Evolutionary conservation across 2,113 vertebrate genomes (phyloP).

Genomic region (Xiphias gladius): DNA sequence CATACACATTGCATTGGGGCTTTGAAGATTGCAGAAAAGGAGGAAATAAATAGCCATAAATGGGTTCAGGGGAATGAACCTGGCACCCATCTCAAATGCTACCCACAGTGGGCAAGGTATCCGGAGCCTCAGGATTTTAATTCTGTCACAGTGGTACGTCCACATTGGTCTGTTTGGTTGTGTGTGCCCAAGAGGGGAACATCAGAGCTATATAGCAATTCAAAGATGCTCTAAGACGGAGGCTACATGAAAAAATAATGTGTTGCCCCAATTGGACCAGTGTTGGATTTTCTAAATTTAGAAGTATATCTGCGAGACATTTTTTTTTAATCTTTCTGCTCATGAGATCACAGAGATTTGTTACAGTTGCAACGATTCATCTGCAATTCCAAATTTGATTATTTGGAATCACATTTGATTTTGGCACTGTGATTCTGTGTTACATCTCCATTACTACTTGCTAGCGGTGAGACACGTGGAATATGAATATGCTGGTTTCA

Average conservation of each 20-base stretch:
- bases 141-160: slow-evolving; percentile 62
- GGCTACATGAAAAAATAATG: slow-evolving; percentile 45
- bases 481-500: slow-evolving; percentile 42
- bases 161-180: slow-evolving; percentile 64
- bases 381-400: slow-evolving; percentile 39
- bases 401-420: background rate
- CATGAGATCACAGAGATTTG: slow-evolving; percentile 30
- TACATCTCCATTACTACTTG: slow-evolving; percentile 37
- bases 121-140: slow-evolving; percentile 60
- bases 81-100: slow-evolving; percentile 61
- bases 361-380: slow-evolving; percentile 24
- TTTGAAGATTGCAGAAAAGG: slow-evolving; percentile 72
- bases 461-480: slow-evolving; percentile 27
- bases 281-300: slow-evolving; percentile 42
- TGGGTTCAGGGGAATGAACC: slow-evolving; percentile 70
- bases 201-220: slow-evolving; percentile 46
- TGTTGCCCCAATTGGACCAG: slow-evolving; percentile 41
- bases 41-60: slow-evolving; percentile 75
- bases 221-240: slow-evolving; percentile 51
- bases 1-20: slow-evolving; percentile 74
- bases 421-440: slow-evolving; percentile 34
- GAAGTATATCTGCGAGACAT: slow-evolving; percentile 17
- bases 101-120: slow-evolving; percentile 48
- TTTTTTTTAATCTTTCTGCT: slow-evolving; percentile 4
- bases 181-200: slow-evolving; percentile 57